A percentile compares a stretch with the other conserved stretches of the same genome.
Conservation (phyloP, 2,113 vertebrate genomes). For the Salvator merianae region DNA sequence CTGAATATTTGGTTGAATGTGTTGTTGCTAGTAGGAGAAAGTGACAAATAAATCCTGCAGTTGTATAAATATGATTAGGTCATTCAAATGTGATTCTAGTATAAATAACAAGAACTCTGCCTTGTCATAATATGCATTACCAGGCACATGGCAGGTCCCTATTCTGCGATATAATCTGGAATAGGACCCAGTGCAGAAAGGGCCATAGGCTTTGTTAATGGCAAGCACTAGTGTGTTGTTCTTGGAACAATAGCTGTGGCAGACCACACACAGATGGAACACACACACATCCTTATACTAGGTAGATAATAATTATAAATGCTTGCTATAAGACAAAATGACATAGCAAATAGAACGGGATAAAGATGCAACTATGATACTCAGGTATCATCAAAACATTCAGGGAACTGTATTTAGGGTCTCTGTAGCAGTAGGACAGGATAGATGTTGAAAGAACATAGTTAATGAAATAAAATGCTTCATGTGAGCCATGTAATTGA, state of each 20-base stretch:
- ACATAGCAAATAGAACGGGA: background rate
- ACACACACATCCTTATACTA: background rate
- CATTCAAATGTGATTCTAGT: background rate
- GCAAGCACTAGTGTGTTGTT: too few relatives aligned
- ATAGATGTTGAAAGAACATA: background rate
- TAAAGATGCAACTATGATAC: background rate
- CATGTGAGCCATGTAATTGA: background rate
- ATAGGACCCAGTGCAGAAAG: too few relatives aligned
- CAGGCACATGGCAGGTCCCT: too few relatives aligned
- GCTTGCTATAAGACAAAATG: background rate
- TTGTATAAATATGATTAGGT: background rate
- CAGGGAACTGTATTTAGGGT: background rate
- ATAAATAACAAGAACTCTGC: too few relatives aligned
- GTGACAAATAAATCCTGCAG: background rate
- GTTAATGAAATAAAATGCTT: background rate
- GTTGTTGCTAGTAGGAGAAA: background rate
- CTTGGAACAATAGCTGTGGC: too few relatives aligned
- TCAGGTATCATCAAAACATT: too few relatives aligned
- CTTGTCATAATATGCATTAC: too few relatives aligned
- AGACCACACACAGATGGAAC: too few relatives aligned
- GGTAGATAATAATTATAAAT: background rate
- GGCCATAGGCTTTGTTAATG: too few relatives aligned
- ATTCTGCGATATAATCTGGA: too few relatives aligned
- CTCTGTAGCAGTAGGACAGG: background rate
- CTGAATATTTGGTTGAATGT: background rate